Percentiles rank a stretch among this genome's conserved stretches.
These are phyloP conservation scores for Coilia nasus DNA, from an alignment of 2,797 vertebrate genomes.

Conservation along the genomic window DNA sequence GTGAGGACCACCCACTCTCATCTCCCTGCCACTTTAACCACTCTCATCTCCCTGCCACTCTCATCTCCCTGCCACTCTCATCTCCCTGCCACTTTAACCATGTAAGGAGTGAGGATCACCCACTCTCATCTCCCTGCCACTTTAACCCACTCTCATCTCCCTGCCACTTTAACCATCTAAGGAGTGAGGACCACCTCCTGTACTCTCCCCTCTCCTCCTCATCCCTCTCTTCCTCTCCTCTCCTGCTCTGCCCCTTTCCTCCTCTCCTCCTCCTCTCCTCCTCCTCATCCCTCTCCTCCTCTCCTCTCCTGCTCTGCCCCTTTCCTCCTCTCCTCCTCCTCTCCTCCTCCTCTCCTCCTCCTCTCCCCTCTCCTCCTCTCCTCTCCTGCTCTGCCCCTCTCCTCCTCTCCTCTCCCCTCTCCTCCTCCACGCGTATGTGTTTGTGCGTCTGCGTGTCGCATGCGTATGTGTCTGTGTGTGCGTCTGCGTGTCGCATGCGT, in stretches of 20 bases:
- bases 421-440: not conserved
- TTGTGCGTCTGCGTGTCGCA: too few relatives aligned
- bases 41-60: not conserved
- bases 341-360: too few relatives aligned
- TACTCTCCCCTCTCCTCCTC: not conserved
- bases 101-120: not conserved
- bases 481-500: not conserved
- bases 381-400: not conserved
- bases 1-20: not conserved
- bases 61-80: not conserved
- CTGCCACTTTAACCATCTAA: not conserved
- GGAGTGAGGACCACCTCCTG: not conserved
- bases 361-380: too few relatives aligned
- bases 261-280: too few relatives aligned
- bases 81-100: too few relatives aligned
- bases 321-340: too few relatives aligned
- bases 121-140: not conserved
- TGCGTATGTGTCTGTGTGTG: not conserved
- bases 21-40: not conserved
- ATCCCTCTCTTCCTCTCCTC: not conserved
- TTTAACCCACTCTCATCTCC: not conserved
- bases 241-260: not conserved
- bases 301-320: too few relatives aligned
- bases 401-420: not conserved
- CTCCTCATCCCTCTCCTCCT: too few relatives aligned